Conservation (phyloP, 1,140 invertebrate species). For the Neoseiulus cucumeris region DNA sequence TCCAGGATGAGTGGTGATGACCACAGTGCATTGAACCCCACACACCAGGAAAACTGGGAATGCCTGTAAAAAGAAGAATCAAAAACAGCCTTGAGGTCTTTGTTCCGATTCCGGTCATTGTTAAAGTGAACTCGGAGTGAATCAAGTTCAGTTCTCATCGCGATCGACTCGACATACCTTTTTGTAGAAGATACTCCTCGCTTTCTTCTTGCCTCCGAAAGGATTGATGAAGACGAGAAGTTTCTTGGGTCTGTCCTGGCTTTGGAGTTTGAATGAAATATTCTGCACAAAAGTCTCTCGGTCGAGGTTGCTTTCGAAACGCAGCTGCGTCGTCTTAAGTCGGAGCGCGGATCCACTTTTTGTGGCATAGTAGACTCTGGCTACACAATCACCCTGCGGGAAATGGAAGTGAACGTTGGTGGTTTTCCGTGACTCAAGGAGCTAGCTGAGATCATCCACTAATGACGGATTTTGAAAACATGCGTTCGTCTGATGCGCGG, state of each 20-base stretch:
- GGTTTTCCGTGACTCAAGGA: no score
- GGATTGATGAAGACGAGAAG: constrained; percentile 66
- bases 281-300: background rate
- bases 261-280: no score
- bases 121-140: background rate
- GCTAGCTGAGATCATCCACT: no score
- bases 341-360: background rate
- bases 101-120: background rate
- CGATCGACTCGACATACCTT: constrained; percentile 32
- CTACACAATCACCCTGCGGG: no score
- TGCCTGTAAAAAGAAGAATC: background rate
- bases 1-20: background rate
- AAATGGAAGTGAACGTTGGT: no score
- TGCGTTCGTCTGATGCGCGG: no score
- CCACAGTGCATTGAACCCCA: background rate
- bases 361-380: background rate
- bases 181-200: constrained; percentile 47
- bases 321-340: background rate
- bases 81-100: background rate
- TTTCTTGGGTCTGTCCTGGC: constrained; percentile 40
- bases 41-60: background rate
- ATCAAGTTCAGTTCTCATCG: background rate
- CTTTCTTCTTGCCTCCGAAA: constrained; percentile 54
- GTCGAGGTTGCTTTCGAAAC: background rate
- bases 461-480: no score